Evolutionary conservation across 2,888 invertebrate species (phyloP).

Genomic region (Orthosia cruda): DNA sequence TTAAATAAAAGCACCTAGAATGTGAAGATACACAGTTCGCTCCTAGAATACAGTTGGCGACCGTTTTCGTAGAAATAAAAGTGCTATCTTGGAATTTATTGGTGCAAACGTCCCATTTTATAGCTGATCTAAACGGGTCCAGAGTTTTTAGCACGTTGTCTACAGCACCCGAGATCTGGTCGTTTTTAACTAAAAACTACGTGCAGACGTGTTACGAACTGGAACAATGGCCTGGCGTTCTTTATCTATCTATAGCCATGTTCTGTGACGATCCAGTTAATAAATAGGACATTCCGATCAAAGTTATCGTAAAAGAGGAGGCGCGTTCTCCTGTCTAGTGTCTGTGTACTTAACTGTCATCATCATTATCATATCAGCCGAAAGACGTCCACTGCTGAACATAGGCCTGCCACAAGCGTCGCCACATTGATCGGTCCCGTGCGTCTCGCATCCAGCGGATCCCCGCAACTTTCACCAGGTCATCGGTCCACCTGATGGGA

Average conservation of each 20-base stretch:
- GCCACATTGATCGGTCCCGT: too few species aligned
- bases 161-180: slow-evolving; percentile 30
- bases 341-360: background rate
- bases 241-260: slow-evolving; percentile 8
- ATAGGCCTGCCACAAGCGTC: too few species aligned
- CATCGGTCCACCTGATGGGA: too few species aligned
- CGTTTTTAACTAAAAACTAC: slow-evolving; percentile 39
- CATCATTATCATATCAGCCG: too few species aligned
- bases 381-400: too few species aligned
- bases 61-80: slow-evolving; percentile 43
- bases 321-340: background rate
- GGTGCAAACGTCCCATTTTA: slow-evolving; percentile 58
- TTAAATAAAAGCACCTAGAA: slow-evolving; percentile 10
- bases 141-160: slow-evolving; percentile 47
- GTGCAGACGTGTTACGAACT: slow-evolving; percentile 22
- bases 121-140: slow-evolving; percentile 59
- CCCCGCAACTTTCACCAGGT: too few species aligned
- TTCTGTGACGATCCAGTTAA: slow-evolving; percentile 7
- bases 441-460: too few species aligned
- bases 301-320: background rate
- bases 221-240: slow-evolving; percentile 20
- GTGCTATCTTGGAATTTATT: slow-evolving; percentile 64
- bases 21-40: background rate
- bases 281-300: background rate
- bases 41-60: slow-evolving; percentile 10